phyloP scores from a whole-genome alignment of 2,113 vertebrate species.

The Salvelinus sp. region DNA sequence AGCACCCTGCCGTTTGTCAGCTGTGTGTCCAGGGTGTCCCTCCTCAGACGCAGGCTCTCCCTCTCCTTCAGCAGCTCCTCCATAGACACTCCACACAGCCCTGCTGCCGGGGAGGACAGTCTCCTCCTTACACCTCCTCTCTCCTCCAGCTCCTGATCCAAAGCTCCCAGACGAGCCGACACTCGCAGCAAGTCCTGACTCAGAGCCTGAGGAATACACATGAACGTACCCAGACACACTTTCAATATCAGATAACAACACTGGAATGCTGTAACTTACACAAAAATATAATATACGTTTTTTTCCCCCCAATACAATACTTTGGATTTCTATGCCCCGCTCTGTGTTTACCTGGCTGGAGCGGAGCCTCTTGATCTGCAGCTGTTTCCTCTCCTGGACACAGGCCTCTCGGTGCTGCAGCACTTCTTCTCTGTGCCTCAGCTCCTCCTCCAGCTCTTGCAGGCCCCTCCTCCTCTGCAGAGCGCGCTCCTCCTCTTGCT shows the following conservation, averaged over 20 bases:
- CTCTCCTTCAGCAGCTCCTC: slow-evolving; percentile 78
- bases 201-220: slow-evolving; percentile 71
- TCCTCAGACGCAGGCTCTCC: slow-evolving; percentile 75
- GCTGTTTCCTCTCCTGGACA: slow-evolving; percentile 78
- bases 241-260: neutral
- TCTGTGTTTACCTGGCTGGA: slow-evolving; percentile 81
- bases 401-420: slow-evolving; percentile 79
- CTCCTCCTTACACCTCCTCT: slow-evolving; percentile 33
- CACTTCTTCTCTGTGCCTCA: slow-evolving; percentile 82
- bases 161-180: slow-evolving; percentile 72
- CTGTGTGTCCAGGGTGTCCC: slow-evolving; percentile 77
- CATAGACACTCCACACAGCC: slow-evolving; percentile 60
- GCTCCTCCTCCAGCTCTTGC: slow-evolving; percentile 82
- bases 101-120: neutral
- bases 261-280: neutral
- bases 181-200: slow-evolving; percentile 80
- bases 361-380: slow-evolving; percentile 84
- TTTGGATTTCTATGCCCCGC: no score
- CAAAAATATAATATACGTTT: neutral
- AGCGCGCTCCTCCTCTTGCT: slow-evolving; percentile 85
- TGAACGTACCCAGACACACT: neutral
- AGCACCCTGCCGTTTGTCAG: slow-evolving; percentile 79
- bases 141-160: slow-evolving; percentile 82
- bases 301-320: no score
- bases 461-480: slow-evolving; percentile 79